Evolutionary conservation across 2,797 vertebrate genomes (phyloP), one percentile per base, ranked within the genome.

Genomic region (Heteromormyrus szaboi): DNA sequence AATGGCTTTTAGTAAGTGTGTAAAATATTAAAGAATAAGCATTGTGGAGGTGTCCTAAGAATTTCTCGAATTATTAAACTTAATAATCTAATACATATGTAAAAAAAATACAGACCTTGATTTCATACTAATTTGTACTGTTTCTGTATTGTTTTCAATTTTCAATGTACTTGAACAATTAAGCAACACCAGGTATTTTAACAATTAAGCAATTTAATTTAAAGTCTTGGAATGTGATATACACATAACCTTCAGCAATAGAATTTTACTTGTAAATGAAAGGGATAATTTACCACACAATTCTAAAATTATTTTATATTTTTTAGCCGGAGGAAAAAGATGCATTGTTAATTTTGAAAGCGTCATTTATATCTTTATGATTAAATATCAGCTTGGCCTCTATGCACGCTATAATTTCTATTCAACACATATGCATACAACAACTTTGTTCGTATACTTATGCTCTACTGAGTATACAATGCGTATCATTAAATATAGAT

Each of bases 171-270:
- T 84, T 22, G 12, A 68, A 25, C n/a, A 89, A 72, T 88, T 81
- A 44, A 76, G 33, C 4, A 76, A 41, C 33, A 59, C 19, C 56
- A 59, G 56, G 56, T 59, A 29, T 68, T 33, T 41, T 37, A 76
- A 76, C 68, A 41, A 19, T 76, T 41, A 76, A 76, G 37, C 17
- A 19, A 41, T 14, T 76, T 41, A 33, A 68, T 17, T 41, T 76
- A 14, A 76, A 41, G 37, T 37, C 33, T 79, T 37, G 1, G 4
- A 79, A 44, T 44, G 2, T 44, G 4, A 44, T 19, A n/a, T 37
- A 79, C 54, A 88, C 87, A 88, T 91, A 94, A 94, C 93, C 92
- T 95, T 93, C 90, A 68, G 85, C 88, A 88, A 90, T 84, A 91
- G 89, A 90, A 46, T 46, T 79, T 79, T 46, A 8, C 2, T 19